Percentiles rank a stretch among this genome's conserved stretches.
Conservation (phyloP, 2,888 invertebrate species). For the Aromia moschata region DNA sequence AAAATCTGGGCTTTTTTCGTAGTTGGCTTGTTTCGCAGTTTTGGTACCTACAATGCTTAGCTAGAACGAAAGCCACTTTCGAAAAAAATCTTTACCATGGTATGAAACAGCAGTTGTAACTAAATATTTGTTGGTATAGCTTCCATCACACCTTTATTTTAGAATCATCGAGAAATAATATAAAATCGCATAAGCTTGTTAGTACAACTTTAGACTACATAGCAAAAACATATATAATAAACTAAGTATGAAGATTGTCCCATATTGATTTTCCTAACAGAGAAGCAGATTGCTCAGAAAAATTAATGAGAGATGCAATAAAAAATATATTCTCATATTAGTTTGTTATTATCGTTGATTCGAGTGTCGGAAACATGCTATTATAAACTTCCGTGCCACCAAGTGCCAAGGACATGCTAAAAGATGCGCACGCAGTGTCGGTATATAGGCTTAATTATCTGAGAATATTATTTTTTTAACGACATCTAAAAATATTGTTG, state of each 20-base stretch:
- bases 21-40: too few relatives aligned
- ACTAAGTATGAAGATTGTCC: conserved; percentile 23
- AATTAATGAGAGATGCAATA: conserved; percentile 36
- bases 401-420: conserved; percentile 52
- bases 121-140: too few relatives aligned
- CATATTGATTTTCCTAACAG: conserved; percentile 27
- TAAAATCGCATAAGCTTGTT: too few relatives aligned
- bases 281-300: conserved; percentile 23
- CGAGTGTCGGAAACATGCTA: conserved; percentile 58
- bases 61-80: too few relatives aligned
- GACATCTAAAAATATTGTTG: neutral
- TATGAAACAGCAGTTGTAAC: too few relatives aligned
- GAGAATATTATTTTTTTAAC: conserved; percentile 26
- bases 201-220: too few relatives aligned
- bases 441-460: conserved; percentile 31
- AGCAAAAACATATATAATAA: conserved; percentile 7
- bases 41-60: too few relatives aligned
- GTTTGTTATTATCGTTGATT: conserved; percentile 55
- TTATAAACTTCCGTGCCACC: conserved; percentile 57
- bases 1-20: too few relatives aligned
- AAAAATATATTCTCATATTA: conserved; percentile 52
- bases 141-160: too few relatives aligned
- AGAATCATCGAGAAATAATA: too few relatives aligned
- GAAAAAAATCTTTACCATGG: too few relatives aligned
- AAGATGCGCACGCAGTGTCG: conserved; percentile 42